Evolutionary conservation across 2,113 vertebrate genomes (phyloP), one percentile per base, ranked within the genome.

Genomic region (Typhlomys cinereus): DNA sequence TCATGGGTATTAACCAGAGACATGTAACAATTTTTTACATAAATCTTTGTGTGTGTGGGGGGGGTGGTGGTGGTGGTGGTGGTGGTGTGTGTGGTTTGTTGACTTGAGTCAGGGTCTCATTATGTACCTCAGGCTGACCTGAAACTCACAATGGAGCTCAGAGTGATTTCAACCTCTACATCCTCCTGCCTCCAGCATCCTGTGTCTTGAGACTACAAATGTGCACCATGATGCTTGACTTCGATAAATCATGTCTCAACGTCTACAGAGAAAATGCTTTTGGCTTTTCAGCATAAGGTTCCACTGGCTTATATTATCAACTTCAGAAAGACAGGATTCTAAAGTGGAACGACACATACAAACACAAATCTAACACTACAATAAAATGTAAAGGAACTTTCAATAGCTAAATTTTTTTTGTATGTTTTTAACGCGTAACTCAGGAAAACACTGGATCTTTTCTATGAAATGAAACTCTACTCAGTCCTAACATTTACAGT

Each of bases 351-450:
- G 18, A 93, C 46, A 92, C 12, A 82, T 15, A 62, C 3, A 91
- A 84, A 71, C 34, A 84, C 27, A 79, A 93, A 89, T 79, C 70
- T 10, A 69, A 15, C n/a, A 91, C 39, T 57, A 15, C n/a, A 25
- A 66, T 50, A 91, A 90, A 93, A 76, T 75, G 23, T 74, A 5
- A 85, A 48, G 44, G 44, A 64, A 83, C 75, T 94, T 83, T 90
- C 78, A 91, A 92, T 15, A 88, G 36, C 21, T 83, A 59, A 41
- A 34, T 59, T 83, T 67, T 96, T 94, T 25, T 54, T 79, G 34
- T 95, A 17, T 83, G 79, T 12, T 74, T 87, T 29, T 67, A 50
- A 81, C 54, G 85, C 82, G 29, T 62, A 46, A 89, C 61, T 90
- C 23, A 83, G 87, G 61, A 96, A 39, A 50, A 39, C 85, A 8